Percentiles rank a stretch among this genome's conserved stretches.
These are phyloP conservation scores for Ellobius talpinus DNA, from an alignment of 2,113 vertebrate genomes.

Conservation along the genomic window DNA sequence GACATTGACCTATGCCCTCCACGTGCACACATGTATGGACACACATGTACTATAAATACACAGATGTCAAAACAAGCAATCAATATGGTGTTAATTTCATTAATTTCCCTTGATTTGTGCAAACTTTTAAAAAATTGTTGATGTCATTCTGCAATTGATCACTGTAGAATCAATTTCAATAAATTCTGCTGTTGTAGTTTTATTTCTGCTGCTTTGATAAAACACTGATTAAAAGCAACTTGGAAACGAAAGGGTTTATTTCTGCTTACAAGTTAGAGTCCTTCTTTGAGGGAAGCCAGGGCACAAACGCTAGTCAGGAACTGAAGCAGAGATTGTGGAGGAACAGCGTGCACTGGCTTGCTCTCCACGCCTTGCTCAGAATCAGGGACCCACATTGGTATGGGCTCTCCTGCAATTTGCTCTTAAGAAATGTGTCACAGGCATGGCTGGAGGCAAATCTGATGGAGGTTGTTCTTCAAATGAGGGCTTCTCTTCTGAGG, in stretches of 20 bases:
- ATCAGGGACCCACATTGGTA: background rate
- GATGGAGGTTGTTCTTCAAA: background rate
- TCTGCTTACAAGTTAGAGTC: background rate
- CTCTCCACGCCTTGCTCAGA: background rate
- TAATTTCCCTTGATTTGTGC: conserved; percentile 29
- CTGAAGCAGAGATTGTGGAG: background rate
- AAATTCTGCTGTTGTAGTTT: background rate
- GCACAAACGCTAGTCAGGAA: background rate
- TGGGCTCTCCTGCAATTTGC: background rate
- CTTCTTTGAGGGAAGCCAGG: background rate
- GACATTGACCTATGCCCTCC: background rate
- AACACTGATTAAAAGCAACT: background rate
- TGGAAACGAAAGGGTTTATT: background rate
- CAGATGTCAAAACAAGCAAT: background rate
- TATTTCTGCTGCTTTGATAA: background rate
- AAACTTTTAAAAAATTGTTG: conserved; percentile 30
- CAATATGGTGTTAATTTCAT: background rate
- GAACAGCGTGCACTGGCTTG: background rate
- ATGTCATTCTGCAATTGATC: background rate
- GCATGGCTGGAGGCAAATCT: background rate
- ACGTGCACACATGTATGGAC: background rate
- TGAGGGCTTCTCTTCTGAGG: background rate
- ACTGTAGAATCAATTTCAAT: conserved; percentile 5
- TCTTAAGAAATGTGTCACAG: too few species aligned
- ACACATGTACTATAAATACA: background rate